Percentiles rank a stretch among this genome's conserved stretches.
phyloP scores from a whole-genome alignment of 2,797 vertebrate species.

The Sardinella longiceps region DNA sequence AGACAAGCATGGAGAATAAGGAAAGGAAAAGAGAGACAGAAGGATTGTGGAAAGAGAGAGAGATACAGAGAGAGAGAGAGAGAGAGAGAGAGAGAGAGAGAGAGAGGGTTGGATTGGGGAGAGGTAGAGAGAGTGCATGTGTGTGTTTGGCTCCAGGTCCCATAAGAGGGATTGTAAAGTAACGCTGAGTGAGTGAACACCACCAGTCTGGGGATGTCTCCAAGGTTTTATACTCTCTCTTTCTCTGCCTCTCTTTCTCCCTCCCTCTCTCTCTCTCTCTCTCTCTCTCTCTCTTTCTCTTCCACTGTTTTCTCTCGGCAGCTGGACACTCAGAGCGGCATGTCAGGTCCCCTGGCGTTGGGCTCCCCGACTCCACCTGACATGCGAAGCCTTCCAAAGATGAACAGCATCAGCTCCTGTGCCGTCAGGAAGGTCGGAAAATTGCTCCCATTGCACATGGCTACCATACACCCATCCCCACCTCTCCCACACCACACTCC shows the following conservation, averaged over 20 bases:
- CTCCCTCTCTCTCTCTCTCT: conserved; percentile 2
- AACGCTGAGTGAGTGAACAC: conserved; percentile 92
- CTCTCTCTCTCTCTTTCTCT: background rate
- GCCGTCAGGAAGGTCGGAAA: conserved; percentile 91
- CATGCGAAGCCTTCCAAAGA: conserved; percentile 90
- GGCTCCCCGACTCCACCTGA: conserved; percentile 73
- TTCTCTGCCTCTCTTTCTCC: background rate
- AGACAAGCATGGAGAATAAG: background rate
- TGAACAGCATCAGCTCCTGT: conserved; percentile 92
- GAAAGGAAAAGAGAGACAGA: conserved; percentile 31
- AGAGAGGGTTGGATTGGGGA: conserved; percentile 72
- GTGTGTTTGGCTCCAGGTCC: conserved; percentile 84
- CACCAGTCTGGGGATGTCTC: conserved; percentile 85
- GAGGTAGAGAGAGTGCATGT: conserved; percentile 78
- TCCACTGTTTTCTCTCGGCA: conserved; percentile 68
- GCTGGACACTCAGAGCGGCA: conserved; percentile 85
- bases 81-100: conserved; percentile 20
- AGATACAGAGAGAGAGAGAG: conserved; percentile 19
- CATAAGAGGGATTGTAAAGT: conserved; percentile 91
- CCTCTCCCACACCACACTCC: too few relatives aligned
- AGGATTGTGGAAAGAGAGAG: conserved; percentile 19
- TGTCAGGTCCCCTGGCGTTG: conserved; percentile 82
- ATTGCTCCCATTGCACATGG: conserved; percentile 92
- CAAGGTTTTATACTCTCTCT: conserved; percentile 73
- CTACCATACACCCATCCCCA: conserved; percentile 54